Evolutionary conservation across 2,113 vertebrate genomes (phyloP), one percentile per base, ranked within the genome.

Genomic region (Tichodroma muraria): DNA sequence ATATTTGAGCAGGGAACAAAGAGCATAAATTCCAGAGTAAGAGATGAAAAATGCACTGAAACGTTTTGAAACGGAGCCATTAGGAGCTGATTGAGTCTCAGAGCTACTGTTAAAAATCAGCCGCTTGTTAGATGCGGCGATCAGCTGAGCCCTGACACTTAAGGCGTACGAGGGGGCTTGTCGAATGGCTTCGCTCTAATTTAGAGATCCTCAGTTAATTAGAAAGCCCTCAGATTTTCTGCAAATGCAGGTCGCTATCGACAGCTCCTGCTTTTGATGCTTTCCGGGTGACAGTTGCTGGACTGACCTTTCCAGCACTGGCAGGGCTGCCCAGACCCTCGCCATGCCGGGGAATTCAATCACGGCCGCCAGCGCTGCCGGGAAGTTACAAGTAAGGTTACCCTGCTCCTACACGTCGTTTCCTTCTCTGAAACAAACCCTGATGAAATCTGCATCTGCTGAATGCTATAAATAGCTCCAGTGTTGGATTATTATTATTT

Each of bases 131-230:
- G 97, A 97, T 75, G 96, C 94, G 52, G 98, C 93, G 97, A 98
- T 98, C 97, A 98, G 96, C 98, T 94, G 97, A 95, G 76, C 93
- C 72, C 85, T 97, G 97, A 97, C 98, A 98, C 98, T 98, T 96
- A 94, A 77, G 63, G 88, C 75, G 6, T 97, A 92, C 23, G 30
- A 97, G 93, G 96, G 96, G 97, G 95, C 97, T 97, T 97, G 95
- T 94, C 65, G 60, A 97, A 95, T 82, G 42, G 96, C 92, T 97
- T 93, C 71, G 59, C 96, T 98, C 97, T 98, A 96, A 97, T 98
- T 98, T 97, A 97, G 97, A 97, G 96, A 97, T 98, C 96, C 97
- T 97, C 94, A 76, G 93, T 97, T 98, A 98, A 98, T 98, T 98
- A 98, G 98, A 98, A 98, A 98, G 97, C 97, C 94, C 98, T 98